Evolutionary conservation across 2,113 vertebrate genomes (phyloP).

Genomic region (Stegostoma tigrinum): DNA sequence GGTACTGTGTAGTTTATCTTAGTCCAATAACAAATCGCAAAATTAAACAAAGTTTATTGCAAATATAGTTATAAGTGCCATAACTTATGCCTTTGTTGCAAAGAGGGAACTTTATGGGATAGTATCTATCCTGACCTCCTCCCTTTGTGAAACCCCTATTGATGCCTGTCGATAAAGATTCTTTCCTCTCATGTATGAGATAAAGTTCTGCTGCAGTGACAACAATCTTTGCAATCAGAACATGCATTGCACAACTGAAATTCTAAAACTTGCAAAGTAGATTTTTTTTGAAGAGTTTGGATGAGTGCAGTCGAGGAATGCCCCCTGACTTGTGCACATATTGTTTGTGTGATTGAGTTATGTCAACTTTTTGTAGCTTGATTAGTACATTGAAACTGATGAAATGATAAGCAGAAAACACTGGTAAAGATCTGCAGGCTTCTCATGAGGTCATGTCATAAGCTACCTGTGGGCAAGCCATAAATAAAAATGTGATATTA

Average conservation of each 20-base stretch:
- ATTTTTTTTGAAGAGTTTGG: background rate
- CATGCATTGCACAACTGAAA: constrained; percentile 14
- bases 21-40: background rate
- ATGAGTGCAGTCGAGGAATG: constrained; percentile 21
- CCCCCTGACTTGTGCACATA: background rate
- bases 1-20: background rate
- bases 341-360: background rate
- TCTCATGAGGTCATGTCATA: background rate
- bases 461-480: background rate
- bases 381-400: background rate
- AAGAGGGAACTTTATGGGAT: background rate
- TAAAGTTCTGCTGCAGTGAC: background rate
- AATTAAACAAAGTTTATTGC: too few species aligned
- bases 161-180: background rate
- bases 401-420: background rate
- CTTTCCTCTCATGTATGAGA: too few species aligned
- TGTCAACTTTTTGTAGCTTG: background rate
- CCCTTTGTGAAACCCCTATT: background rate
- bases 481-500: background rate
- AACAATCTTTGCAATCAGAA: background rate
- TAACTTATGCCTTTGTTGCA: background rate
- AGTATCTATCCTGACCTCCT: background rate
- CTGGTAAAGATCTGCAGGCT: background rate
- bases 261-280: background rate
- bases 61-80: background rate